phyloP scores from a whole-genome alignment of 2,797 vertebrate species.

The Loris lydekkerianus region DNA sequence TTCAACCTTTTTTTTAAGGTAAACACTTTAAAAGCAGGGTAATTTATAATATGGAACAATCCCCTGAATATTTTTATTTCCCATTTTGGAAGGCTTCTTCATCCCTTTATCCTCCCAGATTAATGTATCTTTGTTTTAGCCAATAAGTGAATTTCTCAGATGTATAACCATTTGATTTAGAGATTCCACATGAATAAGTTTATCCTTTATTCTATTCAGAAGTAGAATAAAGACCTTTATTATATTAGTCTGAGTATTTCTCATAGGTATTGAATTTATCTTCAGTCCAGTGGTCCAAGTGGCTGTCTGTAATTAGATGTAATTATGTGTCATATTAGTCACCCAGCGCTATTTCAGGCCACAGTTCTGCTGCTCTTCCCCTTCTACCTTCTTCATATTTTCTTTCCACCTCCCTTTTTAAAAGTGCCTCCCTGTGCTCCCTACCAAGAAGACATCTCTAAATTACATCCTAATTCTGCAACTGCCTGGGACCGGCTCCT shows the following conservation, averaged over 20 bases:
- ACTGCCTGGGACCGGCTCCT: not conserved
- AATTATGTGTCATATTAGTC: constrained; percentile 49
- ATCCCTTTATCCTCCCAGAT: not conserved
- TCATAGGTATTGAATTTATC: constrained; percentile 53
- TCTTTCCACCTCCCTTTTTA: not conserved
- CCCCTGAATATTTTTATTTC: not conserved
- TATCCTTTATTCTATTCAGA: not conserved
- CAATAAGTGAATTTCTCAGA: constrained; percentile 14
- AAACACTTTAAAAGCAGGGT: constrained; percentile 25
- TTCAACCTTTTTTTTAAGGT: not conserved
- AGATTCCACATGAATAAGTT: not conserved
- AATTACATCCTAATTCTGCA: constrained; percentile 42
- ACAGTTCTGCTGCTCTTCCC: not conserved
- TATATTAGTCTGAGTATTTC: constrained; percentile 49
- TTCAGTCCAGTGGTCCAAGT: constrained; percentile 1
- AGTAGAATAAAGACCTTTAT: constrained; percentile 53
- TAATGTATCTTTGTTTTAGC: constrained; percentile 19
- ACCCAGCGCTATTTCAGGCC: not conserved
- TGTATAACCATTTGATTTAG: constrained; percentile 45
- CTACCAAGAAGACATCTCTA: constrained; percentile 63
- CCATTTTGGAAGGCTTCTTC: not conserved
- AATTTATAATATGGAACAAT: constrained; percentile 21
- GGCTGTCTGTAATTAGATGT: constrained; percentile 38
- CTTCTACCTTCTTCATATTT: not conserved
- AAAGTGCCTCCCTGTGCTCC: not conserved